Base-by-base conservation (phyloP, 64 coral and sea anemone species). In the Acropora tenuis region DNA sequence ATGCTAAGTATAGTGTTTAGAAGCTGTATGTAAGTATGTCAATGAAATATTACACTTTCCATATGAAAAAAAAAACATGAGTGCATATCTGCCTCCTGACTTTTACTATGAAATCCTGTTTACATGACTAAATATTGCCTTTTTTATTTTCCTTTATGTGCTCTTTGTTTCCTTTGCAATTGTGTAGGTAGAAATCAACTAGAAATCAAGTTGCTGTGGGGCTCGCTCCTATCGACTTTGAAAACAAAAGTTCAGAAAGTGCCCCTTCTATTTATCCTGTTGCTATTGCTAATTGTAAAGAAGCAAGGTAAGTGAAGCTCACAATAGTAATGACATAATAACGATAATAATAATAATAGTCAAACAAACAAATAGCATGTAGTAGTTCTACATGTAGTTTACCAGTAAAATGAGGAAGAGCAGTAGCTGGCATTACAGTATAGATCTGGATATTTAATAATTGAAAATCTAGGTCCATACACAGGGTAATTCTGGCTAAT, bases 251-350 rank as follows among this genome's bases (percentile, higher is more conserved):
- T 41, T 78, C 74, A 47, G 52, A 89, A 89, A 89, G 87, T 89
- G 87, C 87, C 50, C 75, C 78, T 12, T 65, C 88, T 68, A 47
- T 89, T 18, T 80, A 63, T 63, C 88, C 76, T n/a, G 55, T 89
- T 5, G 88, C 58, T 1, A 89, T 77, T 79, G 88, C 88, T 8
- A 89, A 89, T 8, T 89, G 88, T 78, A 69, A 71, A 47, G 88
- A 89, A 45, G 6, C 50, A 8, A 79, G 88, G 76, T 63, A 57
- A 78, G 47, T 20, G 30, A 30, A 30, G 30, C 30, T 30, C 30
- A 30, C 30, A 30, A 30, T 30, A 30, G 30, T 30, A 30, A 73
- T 20, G 4, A 16, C 18, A 78, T 55, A 11, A 12, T 63, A 11
- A 5, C 2, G 13, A 44, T 40, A 8, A 82, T 11, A 11, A 11